These are phyloP conservation scores for Oopsacas minuta DNA, from an alignment of 37 sponge, comb jelly and placozoan genomes.

Conservation along the genomic window DNA sequence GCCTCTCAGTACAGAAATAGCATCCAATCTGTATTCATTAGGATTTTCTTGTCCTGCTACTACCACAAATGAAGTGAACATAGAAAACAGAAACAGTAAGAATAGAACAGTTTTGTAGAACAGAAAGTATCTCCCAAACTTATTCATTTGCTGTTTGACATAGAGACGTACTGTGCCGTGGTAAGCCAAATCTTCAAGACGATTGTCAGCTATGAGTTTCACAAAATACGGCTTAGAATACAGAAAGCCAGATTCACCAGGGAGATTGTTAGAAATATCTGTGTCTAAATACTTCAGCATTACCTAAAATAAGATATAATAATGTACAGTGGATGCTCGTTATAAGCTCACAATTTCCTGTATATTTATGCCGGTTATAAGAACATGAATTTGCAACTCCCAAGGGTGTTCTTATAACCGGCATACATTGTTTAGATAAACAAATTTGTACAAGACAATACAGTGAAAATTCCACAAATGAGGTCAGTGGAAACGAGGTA, in stretches of 20 bases:
- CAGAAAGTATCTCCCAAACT: background rate
- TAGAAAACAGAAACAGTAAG: background rate
- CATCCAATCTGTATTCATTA: background rate
- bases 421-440: no score
- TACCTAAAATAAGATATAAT: no score
- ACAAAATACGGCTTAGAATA: background rate
- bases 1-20: background rate
- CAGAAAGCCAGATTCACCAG: background rate
- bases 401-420: no score
- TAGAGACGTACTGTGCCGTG: conserved; percentile 10
- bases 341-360: no score
- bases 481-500: no score
- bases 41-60: background rate
- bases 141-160: background rate
- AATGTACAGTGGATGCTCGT: no score
- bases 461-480: no score
- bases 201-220: background rate
- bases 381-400: no score
- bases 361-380: no score
- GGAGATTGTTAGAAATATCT: background rate
- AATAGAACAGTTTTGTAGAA: background rate
- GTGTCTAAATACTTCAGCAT: background rate
- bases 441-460: no score
- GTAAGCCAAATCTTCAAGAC: conserved; percentile 5
- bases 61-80: background rate